Conservation (phyloP, 2,113 vertebrate genomes). For the Aphelocoma coerulescens region DNA sequence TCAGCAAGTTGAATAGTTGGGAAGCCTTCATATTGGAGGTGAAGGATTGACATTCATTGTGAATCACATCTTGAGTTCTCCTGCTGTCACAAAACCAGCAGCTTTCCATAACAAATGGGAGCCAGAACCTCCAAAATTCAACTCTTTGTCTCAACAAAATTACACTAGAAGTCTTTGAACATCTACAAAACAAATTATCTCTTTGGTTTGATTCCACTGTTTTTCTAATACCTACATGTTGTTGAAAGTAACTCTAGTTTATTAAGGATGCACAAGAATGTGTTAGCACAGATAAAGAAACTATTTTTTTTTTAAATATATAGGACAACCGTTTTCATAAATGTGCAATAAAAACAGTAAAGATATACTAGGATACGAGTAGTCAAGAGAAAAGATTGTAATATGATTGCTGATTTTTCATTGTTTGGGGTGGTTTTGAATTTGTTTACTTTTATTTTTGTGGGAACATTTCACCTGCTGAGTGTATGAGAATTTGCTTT, state of each 20-base stretch:
- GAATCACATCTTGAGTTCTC: constrained; percentile 57
- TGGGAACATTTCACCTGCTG: constrained; percentile 74
- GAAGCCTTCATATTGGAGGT: constrained; percentile 47
- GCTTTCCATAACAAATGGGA: neutral
- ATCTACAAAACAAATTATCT: neutral
- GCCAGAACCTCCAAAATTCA: neutral
- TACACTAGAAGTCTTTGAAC: neutral
- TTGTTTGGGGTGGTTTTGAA: constrained; percentile 29
- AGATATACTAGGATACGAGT: constrained; percentile 38
- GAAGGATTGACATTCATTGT: constrained; percentile 61
- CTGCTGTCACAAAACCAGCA: constrained; percentile 39
- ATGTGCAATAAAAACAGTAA: constrained; percentile 69
- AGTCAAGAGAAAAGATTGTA: constrained; percentile 52
- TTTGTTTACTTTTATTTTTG: constrained; percentile 47
- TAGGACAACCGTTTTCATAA: constrained; percentile 67
- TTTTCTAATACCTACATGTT: constrained; percentile 26
- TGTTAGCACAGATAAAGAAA: constrained; percentile 64
- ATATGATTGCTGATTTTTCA: constrained; percentile 60
- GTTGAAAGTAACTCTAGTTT: constrained; percentile 47
- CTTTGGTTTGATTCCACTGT: constrained; percentile 6
- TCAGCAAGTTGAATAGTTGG: constrained; percentile 55
- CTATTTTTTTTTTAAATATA: constrained; percentile 53
- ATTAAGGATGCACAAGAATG: constrained; percentile 61
- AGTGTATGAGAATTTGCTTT: constrained; percentile 77
- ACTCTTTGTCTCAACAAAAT: neutral